Base-by-base conservation (phyloP, 2,113 vertebrate genomes). In the Ochotona princeps region DNA sequence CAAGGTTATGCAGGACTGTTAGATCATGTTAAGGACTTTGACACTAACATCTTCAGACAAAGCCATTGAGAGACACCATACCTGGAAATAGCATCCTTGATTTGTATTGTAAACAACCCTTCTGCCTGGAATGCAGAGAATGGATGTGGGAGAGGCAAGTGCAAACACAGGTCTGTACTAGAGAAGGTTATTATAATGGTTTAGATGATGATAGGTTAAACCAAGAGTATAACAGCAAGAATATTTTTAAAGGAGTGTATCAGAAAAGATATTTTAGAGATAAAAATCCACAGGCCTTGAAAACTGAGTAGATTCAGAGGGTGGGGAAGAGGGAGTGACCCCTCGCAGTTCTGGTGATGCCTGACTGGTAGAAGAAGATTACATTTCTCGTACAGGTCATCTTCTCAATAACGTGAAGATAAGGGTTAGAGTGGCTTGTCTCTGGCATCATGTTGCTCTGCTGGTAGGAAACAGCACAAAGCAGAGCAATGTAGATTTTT, bases 281-380 rank as follows among this genome's bases (percentile, higher is more conserved):
- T 57, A 88, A 90, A 95, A 79, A 44, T 63, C 57, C 28, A 88
- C 20, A 89, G 13, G 9, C 66, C 57, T 93, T 79, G 49, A 81
- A 90, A 83, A 93, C 0, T 80, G 49, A 79, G 35, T 72, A 17
- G 2, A 12, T 67, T 30, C 23, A 47, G n/a, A 76, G 63, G 87
- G 63, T 51, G 20, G n/a, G 12, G 66, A 13, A n/a, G 35, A 63
- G 8, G 38, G 14, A 44, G 17, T 0, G 65, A 8, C 44, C 32
- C 49, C 76, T 91, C 30, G 11, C 30, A n/a, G 44, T 44, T 44
- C 38, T 54, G 44, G n/a, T 28, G 17, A 23, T 54, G 70, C 11
- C 54, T 78, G 14, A 57, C 23, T 14, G 57, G 51, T 32, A 7
- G 49, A 47, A 5, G 13, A 4, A 83, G 4, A 11, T 63, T 35